These are phyloP conservation scores for Pseudopodoces humilis DNA, from an alignment of 2,113 vertebrate species.

Conservation along the genomic window DNA sequence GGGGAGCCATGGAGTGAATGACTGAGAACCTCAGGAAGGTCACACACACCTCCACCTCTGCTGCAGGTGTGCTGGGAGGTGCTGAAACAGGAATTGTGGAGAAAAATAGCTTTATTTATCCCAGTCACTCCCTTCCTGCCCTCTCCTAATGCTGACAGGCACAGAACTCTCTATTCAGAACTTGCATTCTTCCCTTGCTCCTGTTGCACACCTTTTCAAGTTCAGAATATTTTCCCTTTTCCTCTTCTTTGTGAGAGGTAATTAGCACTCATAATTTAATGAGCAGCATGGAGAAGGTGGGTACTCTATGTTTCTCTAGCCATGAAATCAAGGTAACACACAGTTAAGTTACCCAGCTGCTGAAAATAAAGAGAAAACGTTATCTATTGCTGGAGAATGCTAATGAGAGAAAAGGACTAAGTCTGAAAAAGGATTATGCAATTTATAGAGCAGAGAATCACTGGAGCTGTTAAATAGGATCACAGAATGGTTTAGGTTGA, in stretches of 20 bases:
- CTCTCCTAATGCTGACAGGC: not conserved
- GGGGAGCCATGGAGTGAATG: constrained; percentile 80
- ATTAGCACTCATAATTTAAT: not conserved
- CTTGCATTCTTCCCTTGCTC: not conserved
- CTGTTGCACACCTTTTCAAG: not conserved
- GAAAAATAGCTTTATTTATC: not conserved
- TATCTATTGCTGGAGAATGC: not conserved
- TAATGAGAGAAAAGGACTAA: not conserved
- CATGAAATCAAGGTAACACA: not conserved
- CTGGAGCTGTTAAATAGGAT: not conserved
- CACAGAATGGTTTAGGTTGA: not conserved
- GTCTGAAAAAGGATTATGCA: not conserved
- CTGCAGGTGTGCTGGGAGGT: constrained; percentile 56
- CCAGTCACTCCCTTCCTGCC: not conserved
- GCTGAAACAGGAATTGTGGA: not conserved
- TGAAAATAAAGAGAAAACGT: not conserved
- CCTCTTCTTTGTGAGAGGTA: not conserved
- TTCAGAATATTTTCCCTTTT: not conserved
- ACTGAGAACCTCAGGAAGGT: constrained; percentile 79
- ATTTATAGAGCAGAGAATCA: not conserved
- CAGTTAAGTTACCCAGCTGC: not conserved
- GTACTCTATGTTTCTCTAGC: not conserved
- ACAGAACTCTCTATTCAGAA: not conserved
- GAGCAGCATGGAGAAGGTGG: not conserved
- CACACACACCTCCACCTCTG: constrained; percentile 80